These are phyloP conservation scores for Myotis findleyi DNA, from an alignment of 2,797 vertebrate species.

Conservation along the genomic window DNA sequence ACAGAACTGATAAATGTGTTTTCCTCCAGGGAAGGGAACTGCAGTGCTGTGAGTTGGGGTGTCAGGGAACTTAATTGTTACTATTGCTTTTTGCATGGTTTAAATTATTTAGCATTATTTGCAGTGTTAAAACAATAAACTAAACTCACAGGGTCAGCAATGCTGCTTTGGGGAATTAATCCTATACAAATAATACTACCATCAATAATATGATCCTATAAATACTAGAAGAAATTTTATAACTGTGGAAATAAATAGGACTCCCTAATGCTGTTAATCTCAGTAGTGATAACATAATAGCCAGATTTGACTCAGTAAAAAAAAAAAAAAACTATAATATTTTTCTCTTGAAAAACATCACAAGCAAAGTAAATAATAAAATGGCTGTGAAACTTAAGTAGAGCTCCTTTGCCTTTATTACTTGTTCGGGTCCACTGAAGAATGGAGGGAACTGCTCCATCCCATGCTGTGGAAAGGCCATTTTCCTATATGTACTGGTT, in stretches of 20 bases:
- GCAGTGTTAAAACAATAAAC: not conserved
- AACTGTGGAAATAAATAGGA: not conserved
- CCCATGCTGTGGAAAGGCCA: not conserved
- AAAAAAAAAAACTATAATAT: not conserved
- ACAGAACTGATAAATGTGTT: constrained; percentile 13
- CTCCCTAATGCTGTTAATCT: not conserved
- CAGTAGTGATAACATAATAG: not conserved
- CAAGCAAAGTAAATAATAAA: not conserved
- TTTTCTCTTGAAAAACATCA: not conserved
- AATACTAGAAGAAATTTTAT: not conserved
- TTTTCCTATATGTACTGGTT: not conserved
- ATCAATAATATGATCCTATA: not conserved
- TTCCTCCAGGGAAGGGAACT: not conserved
- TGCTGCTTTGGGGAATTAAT: not conserved
- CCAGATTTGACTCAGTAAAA: not conserved
- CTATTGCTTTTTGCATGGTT: constrained; percentile 25
- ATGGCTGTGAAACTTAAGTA: not conserved
- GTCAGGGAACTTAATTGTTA: not conserved
- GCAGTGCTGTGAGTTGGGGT: not conserved
- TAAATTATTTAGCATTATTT: constrained; percentile 54
- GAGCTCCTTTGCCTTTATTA: constrained; percentile 1
- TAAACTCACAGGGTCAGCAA: not conserved
- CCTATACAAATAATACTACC: not conserved
- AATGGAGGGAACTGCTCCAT: not conserved
- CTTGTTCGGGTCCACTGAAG: not conserved